Evolutionary conservation across 1,140 invertebrate genomes (phyloP).

Genomic region (Bombus pyrosoma): DNA sequence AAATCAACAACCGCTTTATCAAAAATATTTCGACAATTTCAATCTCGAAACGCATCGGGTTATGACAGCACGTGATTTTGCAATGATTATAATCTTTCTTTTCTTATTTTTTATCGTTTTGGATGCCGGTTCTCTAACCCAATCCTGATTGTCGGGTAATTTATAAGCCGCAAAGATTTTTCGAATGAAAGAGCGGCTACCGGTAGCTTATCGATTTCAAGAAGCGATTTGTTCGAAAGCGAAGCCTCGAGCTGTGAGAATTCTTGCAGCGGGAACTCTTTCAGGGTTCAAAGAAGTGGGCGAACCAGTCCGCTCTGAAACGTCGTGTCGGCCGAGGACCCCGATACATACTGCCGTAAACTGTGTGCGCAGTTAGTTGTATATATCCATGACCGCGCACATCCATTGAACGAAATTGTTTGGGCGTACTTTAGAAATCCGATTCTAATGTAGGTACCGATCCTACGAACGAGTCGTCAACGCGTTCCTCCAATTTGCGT

Average conservation of each 20-base stretch:
- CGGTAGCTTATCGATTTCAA: conserved; percentile 60
- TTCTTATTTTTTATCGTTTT: not conserved
- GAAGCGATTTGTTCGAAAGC: conserved; percentile 53
- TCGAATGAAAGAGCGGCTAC: conserved; percentile 43
- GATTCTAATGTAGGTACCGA: conserved; percentile 39
- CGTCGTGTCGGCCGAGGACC: conserved; percentile 48
- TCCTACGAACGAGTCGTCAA: not conserved
- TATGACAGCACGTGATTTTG: not conserved
- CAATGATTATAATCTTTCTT: not conserved
- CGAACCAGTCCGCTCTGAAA: conserved; percentile 75
- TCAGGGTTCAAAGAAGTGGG: conserved; percentile 70
- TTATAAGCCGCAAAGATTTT: conserved; percentile 38
- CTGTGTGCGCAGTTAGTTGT: conserved; percentile 38
- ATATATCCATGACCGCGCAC: conserved; percentile 13
- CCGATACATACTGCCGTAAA: conserved; percentile 62
- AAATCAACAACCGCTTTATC: too few species aligned
- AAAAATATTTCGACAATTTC: too few species aligned
- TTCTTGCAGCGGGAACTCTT: conserved; percentile 50
- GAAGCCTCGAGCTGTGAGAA: conserved; percentile 52
- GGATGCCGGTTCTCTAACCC: not conserved
- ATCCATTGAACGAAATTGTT: conserved; percentile 42
- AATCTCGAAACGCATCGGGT: not conserved
- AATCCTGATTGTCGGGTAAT: conserved; percentile 6
- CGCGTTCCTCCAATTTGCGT: not conserved
- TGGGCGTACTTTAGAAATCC: conserved; percentile 32